Percentiles rank a stretch among this genome's conserved stretches.
These are phyloP conservation scores for Amia ocellicauda DNA, from an alignment of 2,113 vertebrate genomes.

Conservation along the genomic window DNA sequence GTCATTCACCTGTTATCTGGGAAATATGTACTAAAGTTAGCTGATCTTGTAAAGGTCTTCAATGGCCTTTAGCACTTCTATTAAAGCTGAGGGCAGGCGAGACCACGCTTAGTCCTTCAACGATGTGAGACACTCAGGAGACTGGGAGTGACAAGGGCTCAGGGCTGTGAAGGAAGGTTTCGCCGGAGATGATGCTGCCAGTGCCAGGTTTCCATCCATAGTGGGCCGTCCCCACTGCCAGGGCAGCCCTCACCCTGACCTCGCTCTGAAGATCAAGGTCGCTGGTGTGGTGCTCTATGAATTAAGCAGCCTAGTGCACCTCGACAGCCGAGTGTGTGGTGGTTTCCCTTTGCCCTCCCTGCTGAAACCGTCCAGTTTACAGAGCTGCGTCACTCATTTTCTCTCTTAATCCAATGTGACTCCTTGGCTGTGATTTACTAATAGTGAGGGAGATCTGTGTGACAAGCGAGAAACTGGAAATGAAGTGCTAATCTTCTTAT, in stretches of 20 bases:
- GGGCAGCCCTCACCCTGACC: slow-evolving; percentile 16
- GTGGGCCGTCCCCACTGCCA: slow-evolving; percentile 34
- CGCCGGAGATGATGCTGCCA: slow-evolving; percentile 33
- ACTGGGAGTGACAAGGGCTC: slow-evolving; percentile 37
- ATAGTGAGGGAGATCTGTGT: neutral
- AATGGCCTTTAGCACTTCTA: slow-evolving; percentile 15
- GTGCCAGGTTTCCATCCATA: slow-evolving; percentile 34
- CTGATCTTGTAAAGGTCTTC: slow-evolving; percentile 17
- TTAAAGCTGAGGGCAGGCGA: slow-evolving; percentile 34
- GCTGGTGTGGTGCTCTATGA: no score
- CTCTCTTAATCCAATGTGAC: slow-evolving; percentile 6
- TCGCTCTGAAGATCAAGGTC: neutral
- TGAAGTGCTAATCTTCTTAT: slow-evolving; percentile 7
- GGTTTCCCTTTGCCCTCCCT: no score
- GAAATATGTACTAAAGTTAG: slow-evolving; percentile 35
- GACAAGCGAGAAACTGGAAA: neutral
- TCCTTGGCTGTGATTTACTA: neutral
- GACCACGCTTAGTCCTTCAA: slow-evolving; percentile 22
- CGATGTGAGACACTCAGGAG: slow-evolving; percentile 26
- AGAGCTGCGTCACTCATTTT: neutral
- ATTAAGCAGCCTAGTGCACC: no score
- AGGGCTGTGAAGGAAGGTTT: slow-evolving; percentile 35
- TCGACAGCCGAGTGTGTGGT: no score
- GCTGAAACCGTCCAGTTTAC: neutral
- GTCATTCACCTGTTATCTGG: slow-evolving; percentile 33